Percentiles rank a stretch among this genome's conserved stretches.
Evolutionary conservation across 2,797 vertebrate species (phyloP).

Genomic region (Halcyon leucocephala): DNA sequence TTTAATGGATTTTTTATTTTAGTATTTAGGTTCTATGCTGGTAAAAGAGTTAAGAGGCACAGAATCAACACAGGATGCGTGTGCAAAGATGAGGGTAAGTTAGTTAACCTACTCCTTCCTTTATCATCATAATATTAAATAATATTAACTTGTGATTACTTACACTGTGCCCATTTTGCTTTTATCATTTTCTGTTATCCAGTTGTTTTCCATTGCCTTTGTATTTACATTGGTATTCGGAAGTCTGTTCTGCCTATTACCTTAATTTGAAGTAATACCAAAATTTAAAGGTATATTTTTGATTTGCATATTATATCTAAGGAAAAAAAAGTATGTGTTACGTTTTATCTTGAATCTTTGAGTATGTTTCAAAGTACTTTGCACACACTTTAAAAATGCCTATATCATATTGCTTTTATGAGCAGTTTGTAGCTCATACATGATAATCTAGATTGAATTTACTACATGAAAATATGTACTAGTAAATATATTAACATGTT

Average conservation of each 20-base stretch:
- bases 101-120: slow-evolving; percentile 30
- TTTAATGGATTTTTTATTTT: slow-evolving; percentile 63
- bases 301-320: not conserved
- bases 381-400: not conserved
- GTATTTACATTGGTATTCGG: slow-evolving; percentile 3
- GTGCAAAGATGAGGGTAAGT: slow-evolving; percentile 99
- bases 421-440: not conserved
- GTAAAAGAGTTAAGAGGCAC: slow-evolving; percentile 98
- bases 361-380: not conserved
- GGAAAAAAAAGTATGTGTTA: not conserved
- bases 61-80: slow-evolving; percentile 98
- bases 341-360: not conserved
- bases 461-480: not conserved
- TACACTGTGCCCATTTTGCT: slow-evolving; percentile 15
- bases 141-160: not conserved
- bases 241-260: not conserved
- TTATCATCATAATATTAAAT: not conserved
- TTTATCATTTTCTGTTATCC: not conserved
- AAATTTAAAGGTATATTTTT: not conserved
- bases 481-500: not conserved
- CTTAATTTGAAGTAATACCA: not conserved
- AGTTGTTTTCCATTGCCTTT: slow-evolving; percentile 9
- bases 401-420: not conserved
- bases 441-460: not conserved
- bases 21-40: slow-evolving; percentile 99